Conservation (phyloP, 2,888 invertebrate species). For the Sinelater perroti region DNA sequence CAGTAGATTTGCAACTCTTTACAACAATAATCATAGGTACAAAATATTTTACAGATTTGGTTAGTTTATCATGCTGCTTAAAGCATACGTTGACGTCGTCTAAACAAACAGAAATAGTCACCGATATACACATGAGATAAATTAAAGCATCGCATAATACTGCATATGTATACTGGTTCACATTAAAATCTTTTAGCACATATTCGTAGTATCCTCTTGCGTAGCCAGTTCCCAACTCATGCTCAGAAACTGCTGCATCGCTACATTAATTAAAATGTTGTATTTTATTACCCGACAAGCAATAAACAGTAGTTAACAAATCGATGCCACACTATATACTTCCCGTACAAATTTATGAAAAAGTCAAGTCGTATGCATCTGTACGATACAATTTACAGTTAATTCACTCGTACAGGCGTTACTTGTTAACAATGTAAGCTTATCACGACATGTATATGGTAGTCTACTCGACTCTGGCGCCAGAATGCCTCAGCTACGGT, state of each 20-base stretch:
- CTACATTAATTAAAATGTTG: background rate
- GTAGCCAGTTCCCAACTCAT: background rate
- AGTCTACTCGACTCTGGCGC: background rate
- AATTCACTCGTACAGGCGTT: too few species aligned
- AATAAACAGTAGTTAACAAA: too few species aligned
- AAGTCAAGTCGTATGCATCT: background rate
- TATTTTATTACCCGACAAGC: background rate
- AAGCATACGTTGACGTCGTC: too few species aligned
- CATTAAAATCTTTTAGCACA: background rate
- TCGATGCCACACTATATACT: too few species aligned
- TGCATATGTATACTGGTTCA: background rate
- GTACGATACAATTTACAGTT: too few species aligned
- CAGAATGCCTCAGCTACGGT: background rate
- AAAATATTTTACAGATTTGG: constrained; percentile 8
- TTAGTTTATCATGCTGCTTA: too few species aligned
- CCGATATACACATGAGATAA: too few species aligned
- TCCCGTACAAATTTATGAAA: background rate
- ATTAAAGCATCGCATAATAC: background rate
- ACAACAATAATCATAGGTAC: constrained; percentile 13
- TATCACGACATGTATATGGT: background rate
- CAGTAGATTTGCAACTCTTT: background rate
- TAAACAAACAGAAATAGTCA: too few species aligned
- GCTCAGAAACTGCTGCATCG: too few species aligned
- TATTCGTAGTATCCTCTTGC: background rate
- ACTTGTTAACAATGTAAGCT: background rate